A percentile compares a stretch with the other conserved stretches of the same genome.
These are phyloP conservation scores for Parazoanthus atlanticus DNA, from an alignment of 92 coral and sea anemone genomes.

Conservation along the genomic window DNA sequence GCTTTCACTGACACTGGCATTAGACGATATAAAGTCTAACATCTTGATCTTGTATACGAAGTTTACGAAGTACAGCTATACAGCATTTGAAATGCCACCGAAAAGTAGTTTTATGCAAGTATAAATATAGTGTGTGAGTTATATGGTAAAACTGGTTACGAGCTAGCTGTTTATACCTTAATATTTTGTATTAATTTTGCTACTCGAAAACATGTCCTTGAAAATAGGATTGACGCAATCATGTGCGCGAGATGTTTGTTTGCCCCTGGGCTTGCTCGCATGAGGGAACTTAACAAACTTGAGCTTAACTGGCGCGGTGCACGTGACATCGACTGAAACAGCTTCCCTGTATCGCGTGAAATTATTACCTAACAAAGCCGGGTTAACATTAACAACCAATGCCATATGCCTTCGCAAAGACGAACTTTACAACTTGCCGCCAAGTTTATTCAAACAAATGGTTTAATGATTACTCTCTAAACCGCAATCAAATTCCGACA, in stretches of 20 bases:
- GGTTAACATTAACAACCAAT: neutral
- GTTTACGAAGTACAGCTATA: neutral
- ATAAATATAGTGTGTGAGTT: no score
- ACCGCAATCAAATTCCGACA: neutral
- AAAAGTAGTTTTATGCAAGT: neutral
- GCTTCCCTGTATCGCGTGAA: no score
- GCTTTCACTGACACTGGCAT: neutral
- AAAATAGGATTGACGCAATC: conserved; percentile 10
- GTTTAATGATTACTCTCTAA: neutral
- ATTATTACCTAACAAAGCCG: neutral
- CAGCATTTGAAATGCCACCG: neutral
- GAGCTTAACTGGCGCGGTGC: neutral
- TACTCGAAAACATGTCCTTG: neutral
- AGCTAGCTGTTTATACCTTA: neutral
- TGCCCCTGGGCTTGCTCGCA: neutral
- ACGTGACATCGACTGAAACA: neutral
- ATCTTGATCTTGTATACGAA: neutral
- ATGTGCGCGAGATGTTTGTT: neutral
- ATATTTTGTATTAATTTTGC: neutral
- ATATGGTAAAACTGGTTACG: neutral
- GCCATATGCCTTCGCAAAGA: neutral
- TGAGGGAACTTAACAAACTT: neutral
- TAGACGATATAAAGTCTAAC: no score
- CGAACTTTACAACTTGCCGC: neutral
- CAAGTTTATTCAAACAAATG: neutral